A percentile compares a stretch with the other conserved stretches of the same genome.
phyloP scores from a whole-genome alignment of 2,888 invertebrate genomes.

The Caenorhabditis doughertyi region DNA sequence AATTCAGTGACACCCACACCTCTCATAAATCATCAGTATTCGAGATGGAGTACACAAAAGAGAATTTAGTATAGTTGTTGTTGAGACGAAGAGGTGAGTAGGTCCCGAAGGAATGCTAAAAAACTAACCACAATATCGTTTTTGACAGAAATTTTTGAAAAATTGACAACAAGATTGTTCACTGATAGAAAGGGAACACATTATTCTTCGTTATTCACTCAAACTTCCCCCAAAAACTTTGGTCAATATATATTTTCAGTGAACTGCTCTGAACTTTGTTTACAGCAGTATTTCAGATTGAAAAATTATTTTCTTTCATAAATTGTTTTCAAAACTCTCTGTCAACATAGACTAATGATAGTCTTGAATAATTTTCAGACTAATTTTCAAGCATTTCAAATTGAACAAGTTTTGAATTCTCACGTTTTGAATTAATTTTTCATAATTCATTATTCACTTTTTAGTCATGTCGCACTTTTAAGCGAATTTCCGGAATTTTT shows the following conservation, averaged over 20 bases:
- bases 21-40: slow-evolving; percentile 43
- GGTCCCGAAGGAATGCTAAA: slow-evolving; percentile 24
- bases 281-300: not conserved
- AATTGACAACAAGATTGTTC: slow-evolving; percentile 20
- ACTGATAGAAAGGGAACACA: not conserved
- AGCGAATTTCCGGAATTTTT: not conserved
- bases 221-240: not conserved
- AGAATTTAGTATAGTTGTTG: slow-evolving; percentile 31
- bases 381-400: not conserved
- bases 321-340: not conserved
- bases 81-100: slow-evolving; percentile 12
- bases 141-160: slow-evolving; percentile 17
- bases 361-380: not conserved
- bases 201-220: slow-evolving; percentile 17
- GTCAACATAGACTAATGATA: slow-evolving; percentile 1
- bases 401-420: not conserved
- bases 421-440: not conserved
- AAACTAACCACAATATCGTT: not conserved
- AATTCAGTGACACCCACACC: slow-evolving; percentile 37
- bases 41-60: slow-evolving; percentile 1
- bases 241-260: not conserved
- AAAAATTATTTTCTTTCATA: not conserved
- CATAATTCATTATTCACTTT: not conserved
- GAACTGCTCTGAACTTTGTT: not conserved
- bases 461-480: not conserved